phyloP scores from a whole-genome alignment of 2,888 invertebrate genomes.

The Pollenia griseotomentosa region DNA sequence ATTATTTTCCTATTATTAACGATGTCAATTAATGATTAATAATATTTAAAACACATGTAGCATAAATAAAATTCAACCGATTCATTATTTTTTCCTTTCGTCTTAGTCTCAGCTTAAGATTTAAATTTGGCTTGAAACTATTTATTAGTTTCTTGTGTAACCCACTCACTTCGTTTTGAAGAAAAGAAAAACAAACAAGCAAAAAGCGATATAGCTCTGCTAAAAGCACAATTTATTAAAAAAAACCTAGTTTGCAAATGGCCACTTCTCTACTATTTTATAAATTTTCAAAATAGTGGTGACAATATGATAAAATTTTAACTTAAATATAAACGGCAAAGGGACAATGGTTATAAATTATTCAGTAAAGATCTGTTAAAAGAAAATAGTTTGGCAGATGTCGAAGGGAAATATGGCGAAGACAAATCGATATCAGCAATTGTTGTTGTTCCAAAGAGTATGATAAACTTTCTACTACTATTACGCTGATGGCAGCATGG shows the following conservation, averaged over 20 bases:
- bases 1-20: conserved; percentile 4
- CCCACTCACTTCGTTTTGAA: not conserved
- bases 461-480: no score
- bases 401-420: no score
- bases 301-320: not conserved
- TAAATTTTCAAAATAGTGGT: not conserved
- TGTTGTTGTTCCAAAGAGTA: no score
- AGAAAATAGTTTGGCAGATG: no score
- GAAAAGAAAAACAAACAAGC: not conserved
- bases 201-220: not conserved
- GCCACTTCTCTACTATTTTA: not conserved
- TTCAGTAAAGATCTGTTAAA: no score
- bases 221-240: conserved; percentile 1
- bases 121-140: not conserved
- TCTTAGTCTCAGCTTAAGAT: conserved; percentile 15
- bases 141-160: conserved; percentile 7
- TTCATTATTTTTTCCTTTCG: not conserved
- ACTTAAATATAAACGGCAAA: no score
- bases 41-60: not conserved
- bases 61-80: conserved; percentile 11
- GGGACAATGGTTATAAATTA: no score
- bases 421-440: no score
- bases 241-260: not conserved
- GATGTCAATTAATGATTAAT: conserved; percentile 24
- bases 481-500: no score